Evolutionary conservation across 2,888 invertebrate genomes (phyloP).

Genomic region (Galerucella nymphaeae): DNA sequence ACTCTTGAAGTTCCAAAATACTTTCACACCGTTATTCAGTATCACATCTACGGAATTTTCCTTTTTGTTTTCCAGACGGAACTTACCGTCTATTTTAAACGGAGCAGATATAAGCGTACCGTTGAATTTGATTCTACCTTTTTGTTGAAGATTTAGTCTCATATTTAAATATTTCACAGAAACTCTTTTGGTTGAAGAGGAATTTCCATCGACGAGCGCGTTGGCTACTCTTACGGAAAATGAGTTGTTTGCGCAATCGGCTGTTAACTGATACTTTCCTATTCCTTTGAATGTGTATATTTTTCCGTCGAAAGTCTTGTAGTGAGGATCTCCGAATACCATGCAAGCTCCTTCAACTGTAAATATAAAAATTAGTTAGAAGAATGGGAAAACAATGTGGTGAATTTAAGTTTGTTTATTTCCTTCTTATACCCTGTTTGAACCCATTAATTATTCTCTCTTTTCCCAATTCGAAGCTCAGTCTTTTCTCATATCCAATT

Average conservation of each 20-base stretch:
- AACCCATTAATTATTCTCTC: no score
- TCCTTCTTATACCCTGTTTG: no score
- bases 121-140: slow-evolving; percentile 87
- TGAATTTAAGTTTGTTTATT: no score
- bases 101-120: slow-evolving; percentile 72
- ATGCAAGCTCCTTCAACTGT: slow-evolving; percentile 88
- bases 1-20: slow-evolving; percentile 94
- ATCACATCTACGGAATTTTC: slow-evolving; percentile 76
- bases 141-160: slow-evolving; percentile 88
- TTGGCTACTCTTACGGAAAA: slow-evolving; percentile 93
- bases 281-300: slow-evolving; percentile 94
- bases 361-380: slow-evolving; percentile 46
- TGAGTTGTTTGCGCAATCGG: slow-evolving; percentile 83
- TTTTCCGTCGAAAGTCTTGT: slow-evolving; percentile 93
- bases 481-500: no score
- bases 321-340: slow-evolving; percentile 95
- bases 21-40: slow-evolving; percentile 81
- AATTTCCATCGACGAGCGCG: slow-evolving; percentile 75
- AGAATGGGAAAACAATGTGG: no score
- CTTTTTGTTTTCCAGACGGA: slow-evolving; percentile 74
- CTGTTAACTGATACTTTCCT: slow-evolving; percentile 89
- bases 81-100: slow-evolving; percentile 57
- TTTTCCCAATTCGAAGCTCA: no score
- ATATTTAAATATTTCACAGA: slow-evolving; percentile 79
- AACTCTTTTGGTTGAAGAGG: slow-evolving; percentile 93